These are phyloP conservation scores for Glyphotaelius pellucidus DNA, from an alignment of 2,888 invertebrate species.

Conservation along the genomic window DNA sequence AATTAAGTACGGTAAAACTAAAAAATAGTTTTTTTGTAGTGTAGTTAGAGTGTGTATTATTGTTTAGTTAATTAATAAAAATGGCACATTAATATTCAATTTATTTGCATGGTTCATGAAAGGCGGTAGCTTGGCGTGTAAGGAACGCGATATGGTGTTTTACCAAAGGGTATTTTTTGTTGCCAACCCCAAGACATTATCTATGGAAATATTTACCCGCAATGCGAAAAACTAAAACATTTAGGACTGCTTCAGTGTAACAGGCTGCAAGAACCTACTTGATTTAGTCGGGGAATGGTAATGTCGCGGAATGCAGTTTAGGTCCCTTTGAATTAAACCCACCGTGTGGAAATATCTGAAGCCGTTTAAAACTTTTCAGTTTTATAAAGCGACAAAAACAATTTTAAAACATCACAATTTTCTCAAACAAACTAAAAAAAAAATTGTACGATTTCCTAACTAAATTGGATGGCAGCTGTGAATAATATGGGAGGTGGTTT, in stretches of 20 bases:
- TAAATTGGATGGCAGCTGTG: background rate
- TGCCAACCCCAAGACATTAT: conserved; percentile 27
- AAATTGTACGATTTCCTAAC: background rate
- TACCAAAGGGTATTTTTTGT: background rate
- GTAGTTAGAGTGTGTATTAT: too few species aligned
- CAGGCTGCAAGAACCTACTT: conserved; percentile 9
- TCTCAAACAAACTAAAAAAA: too few species aligned
- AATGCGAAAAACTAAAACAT: conserved; percentile 46
- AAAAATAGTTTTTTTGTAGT: too few species aligned
- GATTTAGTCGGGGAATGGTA: background rate
- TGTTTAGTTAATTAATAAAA: background rate
- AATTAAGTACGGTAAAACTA: too few species aligned
- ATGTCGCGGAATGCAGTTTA: background rate
- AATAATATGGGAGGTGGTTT: background rate
- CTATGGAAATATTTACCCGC: conserved; percentile 49
- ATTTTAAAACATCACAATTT: background rate
- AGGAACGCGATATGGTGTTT: background rate
- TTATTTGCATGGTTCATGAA: background rate
- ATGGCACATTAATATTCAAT: background rate
- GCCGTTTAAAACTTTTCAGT: background rate
- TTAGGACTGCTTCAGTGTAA: conserved; percentile 26
- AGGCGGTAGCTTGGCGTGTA: background rate
- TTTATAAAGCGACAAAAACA: background rate
- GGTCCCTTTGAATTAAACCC: background rate
- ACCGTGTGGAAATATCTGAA: background rate